A percentile compares a stretch with the other conserved stretches of the same genome.
These are phyloP conservation scores for Trachelus stipa DNA, from an alignment of 2,888 invertebrate genomes.

Conservation along the genomic window DNA sequence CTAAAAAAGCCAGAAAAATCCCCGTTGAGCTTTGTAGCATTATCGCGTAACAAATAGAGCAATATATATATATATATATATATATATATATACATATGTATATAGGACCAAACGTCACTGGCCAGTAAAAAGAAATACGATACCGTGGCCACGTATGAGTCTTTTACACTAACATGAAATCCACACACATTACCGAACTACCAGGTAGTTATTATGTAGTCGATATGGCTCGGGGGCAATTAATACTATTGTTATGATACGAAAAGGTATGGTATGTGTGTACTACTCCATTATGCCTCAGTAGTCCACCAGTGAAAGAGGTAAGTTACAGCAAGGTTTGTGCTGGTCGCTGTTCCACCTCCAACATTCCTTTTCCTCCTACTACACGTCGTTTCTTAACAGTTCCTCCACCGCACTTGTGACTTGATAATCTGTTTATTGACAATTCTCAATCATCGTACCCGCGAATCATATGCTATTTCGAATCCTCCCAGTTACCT, in stretches of 20 bases:
- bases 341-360: background rate
- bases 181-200: conserved; percentile 11
- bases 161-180: conserved; percentile 11
- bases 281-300: conserved; percentile 41
- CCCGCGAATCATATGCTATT: background rate
- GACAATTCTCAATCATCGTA: conserved; percentile 1
- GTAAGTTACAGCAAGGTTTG: conserved; percentile 28
- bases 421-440: conserved; percentile 1
- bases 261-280: conserved; percentile 42
- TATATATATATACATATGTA: background rate
- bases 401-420: background rate
- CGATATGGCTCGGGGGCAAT: conserved; percentile 60
- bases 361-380: background rate
- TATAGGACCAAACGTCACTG: background rate
- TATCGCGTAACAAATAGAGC: background rate
- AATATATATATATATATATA: background rate
- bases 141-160: background rate
- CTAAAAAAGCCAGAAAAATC: background rate
- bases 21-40: background rate
- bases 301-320: conserved; percentile 32
- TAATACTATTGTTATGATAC: conserved; percentile 66
- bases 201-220: conserved; percentile 55
- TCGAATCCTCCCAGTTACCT: background rate
- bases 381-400: background rate
- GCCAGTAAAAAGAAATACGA: background rate